Evolutionary conservation across 2,888 invertebrate species (phyloP).

Genomic region (Adela reaumurella): DNA sequence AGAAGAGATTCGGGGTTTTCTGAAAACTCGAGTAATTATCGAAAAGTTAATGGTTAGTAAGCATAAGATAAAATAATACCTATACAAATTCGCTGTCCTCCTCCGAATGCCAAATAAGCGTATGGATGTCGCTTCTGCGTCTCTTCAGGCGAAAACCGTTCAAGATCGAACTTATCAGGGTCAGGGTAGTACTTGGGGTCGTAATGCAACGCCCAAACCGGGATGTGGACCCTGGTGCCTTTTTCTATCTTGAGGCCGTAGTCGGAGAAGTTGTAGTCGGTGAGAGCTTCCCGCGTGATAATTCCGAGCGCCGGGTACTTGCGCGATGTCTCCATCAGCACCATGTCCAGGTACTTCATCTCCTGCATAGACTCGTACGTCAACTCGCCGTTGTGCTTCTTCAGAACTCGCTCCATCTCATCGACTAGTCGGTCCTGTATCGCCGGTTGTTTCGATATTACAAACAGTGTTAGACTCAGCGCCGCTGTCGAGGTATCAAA

Average conservation of each 20-base stretch:
- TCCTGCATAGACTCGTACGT: constrained; percentile 26
- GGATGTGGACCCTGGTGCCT: constrained; percentile 3
- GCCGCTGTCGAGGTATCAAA: constrained; percentile 29
- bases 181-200: constrained; percentile 4
- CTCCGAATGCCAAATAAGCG: constrained; percentile 2
- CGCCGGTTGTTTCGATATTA: constrained; percentile 3
- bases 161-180: constrained; percentile 2
- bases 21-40: no score
- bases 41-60: no score
- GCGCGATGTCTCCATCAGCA: constrained; percentile 2
- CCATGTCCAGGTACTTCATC: constrained; percentile 26
- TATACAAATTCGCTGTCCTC: constrained; percentile 4
- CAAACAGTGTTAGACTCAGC: constrained; percentile 17
- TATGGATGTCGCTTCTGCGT: constrained; percentile 1
- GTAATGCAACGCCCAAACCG: constrained; percentile 1
- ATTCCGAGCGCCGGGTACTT: constrained; percentile 3
- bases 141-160: constrained; percentile 4
- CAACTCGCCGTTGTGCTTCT: constrained; percentile 16
- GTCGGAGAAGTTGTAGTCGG: constrained; percentile 2
- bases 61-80: no score
- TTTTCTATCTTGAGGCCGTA: background rate
- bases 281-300: constrained; percentile 2
- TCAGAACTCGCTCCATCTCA: constrained; percentile 21
- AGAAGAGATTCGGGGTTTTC: no score
- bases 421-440: constrained; percentile 22